Base-by-base conservation (phyloP, 1,140 invertebrate species). In the Atta cephalotes region DNA sequence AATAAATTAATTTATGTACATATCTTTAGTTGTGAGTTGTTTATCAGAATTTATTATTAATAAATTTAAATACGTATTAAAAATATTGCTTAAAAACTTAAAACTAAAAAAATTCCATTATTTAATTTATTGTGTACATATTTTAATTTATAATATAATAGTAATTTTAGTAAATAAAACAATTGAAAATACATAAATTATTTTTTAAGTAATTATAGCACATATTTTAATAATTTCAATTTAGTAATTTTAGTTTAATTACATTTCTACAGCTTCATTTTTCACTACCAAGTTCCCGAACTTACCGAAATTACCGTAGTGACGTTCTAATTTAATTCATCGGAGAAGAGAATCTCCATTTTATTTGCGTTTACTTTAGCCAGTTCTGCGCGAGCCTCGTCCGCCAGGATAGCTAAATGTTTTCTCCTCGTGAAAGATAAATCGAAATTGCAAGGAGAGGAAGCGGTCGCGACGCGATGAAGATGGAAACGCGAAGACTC, bases 351-450 rank as follows among this genome's bases (percentile, higher is more conserved):
- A 18, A 82, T 82, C 56, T 82, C 56, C 56, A 25, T 84, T 76
- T 84, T 74, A 84, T 76, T 84, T 76, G 80, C 80, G 25, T 84
- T 84, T 63, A 76, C 80, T 82, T 82, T 74, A 82, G 80, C 12
- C 4, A 16, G 14, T n/a, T 60, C 5, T 16, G 53, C 7, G 18
- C 53, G 53, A 72, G 56, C 18, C 39, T 60, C 60, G 28, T n/a
- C 39, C 56, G 77, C 45, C 79, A 28, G 66, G 21, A 45, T 49
- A 70, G 53, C 80, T 74, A 74, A 82, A 82, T 74, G 80, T 74
- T 82, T 82, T 74, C 80, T 82, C 25, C 68, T 82, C 80, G 18
- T 82, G 71, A 74, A 82, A 60, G 80, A 82, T 82, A 74, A 53
- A 82, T 82, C 71, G 53, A 82, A 74, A 72, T 82, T 82, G 53